Evolutionary conservation across 1,140 invertebrate species (phyloP).

Genomic region (Galendromus occidentalis): DNA sequence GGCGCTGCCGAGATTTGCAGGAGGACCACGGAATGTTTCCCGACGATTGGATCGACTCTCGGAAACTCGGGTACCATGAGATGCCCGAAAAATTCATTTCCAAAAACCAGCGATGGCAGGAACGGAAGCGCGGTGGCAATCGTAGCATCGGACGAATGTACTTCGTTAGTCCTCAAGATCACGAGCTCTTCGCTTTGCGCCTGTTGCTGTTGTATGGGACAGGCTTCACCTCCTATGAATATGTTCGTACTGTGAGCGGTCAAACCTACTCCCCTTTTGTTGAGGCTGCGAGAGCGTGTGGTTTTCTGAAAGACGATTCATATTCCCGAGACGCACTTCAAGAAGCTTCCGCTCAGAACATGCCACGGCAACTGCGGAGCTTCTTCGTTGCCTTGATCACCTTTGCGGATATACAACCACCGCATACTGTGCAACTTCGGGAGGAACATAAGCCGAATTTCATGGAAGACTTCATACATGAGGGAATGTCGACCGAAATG

Average conservation of each 20-base stretch:
- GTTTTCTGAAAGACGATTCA: no score
- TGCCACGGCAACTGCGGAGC: no score
- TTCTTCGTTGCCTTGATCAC: no score
- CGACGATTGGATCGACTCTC: conserved; percentile 8
- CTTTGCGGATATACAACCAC: no score
- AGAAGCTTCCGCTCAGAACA: no score
- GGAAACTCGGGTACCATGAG: conserved; percentile 17
- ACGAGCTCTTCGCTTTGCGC: background rate
- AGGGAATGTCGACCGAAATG: no score
- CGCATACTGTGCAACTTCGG: no score
- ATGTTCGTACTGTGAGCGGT: conserved; percentile 1
- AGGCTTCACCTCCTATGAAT: conserved; percentile 6
- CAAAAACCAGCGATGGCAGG: conserved; percentile 13
- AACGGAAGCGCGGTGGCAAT: background rate
- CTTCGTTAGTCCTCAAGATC: conserved; percentile 3
- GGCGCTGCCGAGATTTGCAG: no score
- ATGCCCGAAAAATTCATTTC: conserved; percentile 20
- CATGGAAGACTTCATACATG: no score
- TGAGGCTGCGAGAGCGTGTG: background rate
- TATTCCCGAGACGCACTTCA: no score
- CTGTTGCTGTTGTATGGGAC: background rate
- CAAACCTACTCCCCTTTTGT: background rate
- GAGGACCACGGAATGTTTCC: no score
- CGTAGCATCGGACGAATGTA: conserved; percentile 17
- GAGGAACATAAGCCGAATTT: no score